Evolutionary conservation across 2,888 invertebrate genomes (phyloP), one percentile per base, ranked within the genome.

Genomic region (Platycnemis pennipes): DNA sequence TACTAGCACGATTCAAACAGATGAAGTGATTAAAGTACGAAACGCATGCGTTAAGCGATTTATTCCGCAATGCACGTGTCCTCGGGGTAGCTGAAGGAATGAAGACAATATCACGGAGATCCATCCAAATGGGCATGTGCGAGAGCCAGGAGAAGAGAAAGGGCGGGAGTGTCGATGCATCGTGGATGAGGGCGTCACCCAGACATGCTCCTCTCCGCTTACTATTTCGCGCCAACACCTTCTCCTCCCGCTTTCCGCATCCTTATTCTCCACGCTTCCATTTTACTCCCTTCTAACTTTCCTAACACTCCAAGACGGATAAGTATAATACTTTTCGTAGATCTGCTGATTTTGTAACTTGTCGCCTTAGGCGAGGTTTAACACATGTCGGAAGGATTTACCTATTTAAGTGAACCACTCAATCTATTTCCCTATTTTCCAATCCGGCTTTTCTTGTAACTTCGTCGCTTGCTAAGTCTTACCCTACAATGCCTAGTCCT

Each of bases 151-250:
- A 56, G 44, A 44, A 22, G 63, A 11, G 26, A 63, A 26, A n/a
- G 45, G 91, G 56, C 45, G 63, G 56, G 91, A n/a, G n/a, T 44
- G 63, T 53, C 56, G 89, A 22, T 87, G 87, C 46, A 87, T 87
- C 19, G 87, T 44, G 44, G 44, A 91, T 69, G n/a, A 26, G 91
- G 91, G 91, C 91, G 91, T 63, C 42, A 91, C 42, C 87, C 45
- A 45, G 22, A 45, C n/a, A 46, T 87, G 45, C n/a, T 46, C n/a
- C 46, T 87, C 87, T 46, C 1, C 45, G 16, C 77, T 37, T 13
- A 37, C 26, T 5, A 37, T 31, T 77, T 77, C 77, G 37, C 13
- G 77, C 31, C 77, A 37, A 77, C 77, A 77, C 77, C 77, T 77
- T 77, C 13, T 37, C 11, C 5, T 26, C n/a, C 37, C 77, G 16